Base-by-base conservation (phyloP, 2,797 vertebrate genomes). In the Lepus oiostolus region DNA sequence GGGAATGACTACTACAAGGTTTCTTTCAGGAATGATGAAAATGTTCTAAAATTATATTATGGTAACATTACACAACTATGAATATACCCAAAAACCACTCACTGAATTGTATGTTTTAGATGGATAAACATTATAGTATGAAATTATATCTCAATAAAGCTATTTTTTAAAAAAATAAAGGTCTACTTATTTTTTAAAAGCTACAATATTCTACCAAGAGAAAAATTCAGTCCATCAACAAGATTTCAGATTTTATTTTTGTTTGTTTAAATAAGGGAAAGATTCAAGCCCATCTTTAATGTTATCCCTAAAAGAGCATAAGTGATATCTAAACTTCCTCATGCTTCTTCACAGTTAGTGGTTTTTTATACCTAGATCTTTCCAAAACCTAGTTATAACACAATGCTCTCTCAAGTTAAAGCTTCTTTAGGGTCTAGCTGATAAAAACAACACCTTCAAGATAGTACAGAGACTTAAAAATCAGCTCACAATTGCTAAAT, bases 191-290 rank as follows among this genome's bases (percentile, higher is more conserved):
- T 75, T 85, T 68, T 19, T 7, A 35, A 80, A 77, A 65, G 52
- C 26, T 91, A 72, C 35, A 81, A 71, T 4, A 65, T 85, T 68
- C 42, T 76, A 81, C 50, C 58, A 75, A 67, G 85, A 50, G 70
- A 82, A 47, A 90, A 86, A 79, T 62, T 81, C 50, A 85, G 75
- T 13, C 26, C 58, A 77, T 32, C 62, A 60, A 26, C 22, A 47
- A 67, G 52, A 32, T 35, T 32, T 91, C 72, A 93, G 42, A 75
- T 72, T 28, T 79, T 65, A 70, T 24, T 91, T 82, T 30, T 50
- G 74, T 63, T 82, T 81, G 24, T 87, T 81, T 88, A 90, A 85
- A 76, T 38, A 95, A 86, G 81, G 65, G 26, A 75, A 84, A 82
- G 35, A 30, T 50, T 54, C 28, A 77, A 79, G 22, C 12, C 6